Conservation (phyloP, 2,888 invertebrate species). For the Chymomyza procnemis region DNA sequence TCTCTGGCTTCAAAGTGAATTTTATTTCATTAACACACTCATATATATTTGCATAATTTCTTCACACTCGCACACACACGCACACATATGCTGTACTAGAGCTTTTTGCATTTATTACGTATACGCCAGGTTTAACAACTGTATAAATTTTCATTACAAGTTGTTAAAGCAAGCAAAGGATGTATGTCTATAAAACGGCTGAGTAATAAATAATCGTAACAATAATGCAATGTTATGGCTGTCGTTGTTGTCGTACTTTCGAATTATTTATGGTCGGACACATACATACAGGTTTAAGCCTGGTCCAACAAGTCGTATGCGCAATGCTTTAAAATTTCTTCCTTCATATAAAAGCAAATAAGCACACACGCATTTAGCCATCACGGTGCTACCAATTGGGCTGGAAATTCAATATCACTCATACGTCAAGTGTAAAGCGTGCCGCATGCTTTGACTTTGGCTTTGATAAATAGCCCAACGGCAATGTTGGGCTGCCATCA, state of each 20-base stretch:
- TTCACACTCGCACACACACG: constrained; percentile 17
- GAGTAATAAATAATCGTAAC: constrained; percentile 64
- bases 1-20: constrained; percentile 54
- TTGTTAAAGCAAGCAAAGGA: constrained; percentile 2
- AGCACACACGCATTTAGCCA: background rate
- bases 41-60: constrained; percentile 63
- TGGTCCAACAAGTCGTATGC: constrained; percentile 1
- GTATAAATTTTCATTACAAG: constrained; percentile 63
- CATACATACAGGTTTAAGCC: background rate
- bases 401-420: constrained; percentile 25
- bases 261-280: constrained; percentile 2
- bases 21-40: constrained; percentile 66
- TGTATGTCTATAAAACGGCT: constrained; percentile 32
- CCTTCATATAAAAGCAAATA: background rate
- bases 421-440: background rate
- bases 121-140: constrained; percentile 66
- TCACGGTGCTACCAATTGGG: too few species aligned
- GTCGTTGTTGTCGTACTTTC: constrained; percentile 16
- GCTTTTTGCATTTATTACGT: constrained; percentile 62
- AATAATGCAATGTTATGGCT: constrained; percentile 40
- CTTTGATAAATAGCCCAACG: constrained; percentile 33
- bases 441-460: constrained; percentile 7
- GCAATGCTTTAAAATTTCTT: background rate
- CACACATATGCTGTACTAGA: constrained; percentile 5
- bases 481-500: constrained; percentile 29